Evolutionary conservation across 2,888 invertebrate genomes (phyloP), one percentile per base, ranked within the genome.

Genomic region (Cantharis rufa): DNA sequence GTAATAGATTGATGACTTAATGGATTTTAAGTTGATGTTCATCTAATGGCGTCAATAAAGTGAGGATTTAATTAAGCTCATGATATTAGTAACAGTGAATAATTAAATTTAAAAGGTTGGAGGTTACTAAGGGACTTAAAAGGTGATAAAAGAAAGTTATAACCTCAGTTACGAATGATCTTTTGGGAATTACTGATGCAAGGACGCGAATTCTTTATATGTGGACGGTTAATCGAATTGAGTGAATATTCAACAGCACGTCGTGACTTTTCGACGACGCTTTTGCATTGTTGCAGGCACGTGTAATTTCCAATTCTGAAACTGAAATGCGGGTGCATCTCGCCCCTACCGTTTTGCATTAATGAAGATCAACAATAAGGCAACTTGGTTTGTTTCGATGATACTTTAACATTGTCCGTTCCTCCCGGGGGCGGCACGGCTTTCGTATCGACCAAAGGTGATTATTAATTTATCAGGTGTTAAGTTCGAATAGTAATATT

Each of bases 391-490:
- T 78, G 80, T 80, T 82, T 79, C 82, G 82, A 84, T 81, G 82
- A 82, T 80, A 80, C 77, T 32, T 77, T 80, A 82, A 84, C 84
- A 81, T 73, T 48, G n/a, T n/a, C 48, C 48, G n/a, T 48, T n/a
- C n/a, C n/a, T n/a, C 48, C n/a, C 1, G 7, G 1, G n/a, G 5
- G n/a, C n/a, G 32, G 32, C 32, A 13, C 32, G 13, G 32, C 32
- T 48, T n/a, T n/a, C 3, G 4, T 48, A n/a, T n/a, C n/a, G 48
- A 48, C 48, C 48, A n/a, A n/a, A 32, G 81, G 82, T 81, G 79
- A 83, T 81, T 82, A 81, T 82, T 83, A 85, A 86, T 86, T 86
- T 84, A 85, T 86, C 86, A 87, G 86, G 87, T 87, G 86, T 84
- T 84, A 78, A 84, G 84, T 84, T 85, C 84, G 82, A 83, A 83